Percentiles rank a stretch among this genome's conserved stretches.
phyloP scores from a whole-genome alignment of 2,797 vertebrate species.

The Podarcis siculus region DNA sequence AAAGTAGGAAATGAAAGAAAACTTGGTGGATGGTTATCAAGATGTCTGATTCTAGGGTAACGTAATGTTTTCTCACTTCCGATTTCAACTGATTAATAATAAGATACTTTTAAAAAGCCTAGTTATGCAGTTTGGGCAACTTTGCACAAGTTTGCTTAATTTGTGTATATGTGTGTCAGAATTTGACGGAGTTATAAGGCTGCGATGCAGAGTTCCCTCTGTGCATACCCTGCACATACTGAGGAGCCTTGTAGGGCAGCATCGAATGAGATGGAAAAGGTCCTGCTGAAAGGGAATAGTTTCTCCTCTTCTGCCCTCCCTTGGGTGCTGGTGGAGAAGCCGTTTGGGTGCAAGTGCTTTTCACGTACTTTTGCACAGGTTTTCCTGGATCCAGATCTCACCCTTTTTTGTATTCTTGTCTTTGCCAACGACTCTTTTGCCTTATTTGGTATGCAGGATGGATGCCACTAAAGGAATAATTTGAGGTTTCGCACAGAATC shows the following conservation, averaged over 20 bases:
- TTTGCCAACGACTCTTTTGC: neutral
- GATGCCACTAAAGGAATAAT: neutral
- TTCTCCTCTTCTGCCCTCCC: neutral
- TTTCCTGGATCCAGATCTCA: neutral
- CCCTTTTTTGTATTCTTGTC: neutral
- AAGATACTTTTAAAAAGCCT: neutral
- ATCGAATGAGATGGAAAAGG: neutral
- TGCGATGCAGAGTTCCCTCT: neutral
- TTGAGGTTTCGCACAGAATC: neutral
- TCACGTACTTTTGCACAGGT: fast-evolving
- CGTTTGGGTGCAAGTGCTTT: neutral
- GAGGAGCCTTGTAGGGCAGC: neutral
- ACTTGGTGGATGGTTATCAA: neutral
- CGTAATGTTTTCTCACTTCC: too few relatives aligned
- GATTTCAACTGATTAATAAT: neutral
- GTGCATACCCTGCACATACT: neutral
- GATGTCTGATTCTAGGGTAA: neutral
- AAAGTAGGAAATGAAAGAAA: neutral
- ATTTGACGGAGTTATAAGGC: neutral
- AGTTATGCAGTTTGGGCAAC: neutral
- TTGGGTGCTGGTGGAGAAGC: too few relatives aligned
- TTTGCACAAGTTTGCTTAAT: neutral
- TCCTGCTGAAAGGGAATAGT: neutral
- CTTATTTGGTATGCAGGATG: neutral
- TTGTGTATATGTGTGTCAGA: neutral